These are phyloP conservation scores for Prorops nasuta DNA, from an alignment of 1,140 invertebrate genomes.

Conservation along the genomic window DNA sequence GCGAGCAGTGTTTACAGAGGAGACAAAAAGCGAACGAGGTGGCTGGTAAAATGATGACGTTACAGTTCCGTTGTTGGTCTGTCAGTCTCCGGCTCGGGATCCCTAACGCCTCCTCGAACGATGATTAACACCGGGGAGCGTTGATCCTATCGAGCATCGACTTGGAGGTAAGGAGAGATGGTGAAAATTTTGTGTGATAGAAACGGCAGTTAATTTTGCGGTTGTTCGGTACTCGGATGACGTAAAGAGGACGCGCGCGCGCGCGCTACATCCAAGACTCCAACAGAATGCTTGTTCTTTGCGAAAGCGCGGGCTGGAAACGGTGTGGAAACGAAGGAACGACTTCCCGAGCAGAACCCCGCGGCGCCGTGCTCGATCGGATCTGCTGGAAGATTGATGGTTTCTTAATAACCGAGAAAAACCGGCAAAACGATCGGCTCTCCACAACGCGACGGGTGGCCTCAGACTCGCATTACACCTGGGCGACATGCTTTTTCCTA, in stretches of 20 bases:
- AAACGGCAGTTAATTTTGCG: no score
- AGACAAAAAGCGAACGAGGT: slow-evolving; percentile 18
- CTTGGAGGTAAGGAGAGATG: slow-evolving; percentile 10
- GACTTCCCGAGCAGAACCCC: slow-evolving; percentile 24
- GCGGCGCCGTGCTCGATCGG: slow-evolving; percentile 28
- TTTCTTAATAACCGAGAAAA: slow-evolving; percentile 56
- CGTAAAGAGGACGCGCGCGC: no score
- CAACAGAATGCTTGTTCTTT: no score
- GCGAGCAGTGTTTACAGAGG: slow-evolving; percentile 24
- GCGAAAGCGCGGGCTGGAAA: no score
- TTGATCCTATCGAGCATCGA: slow-evolving; percentile 17
- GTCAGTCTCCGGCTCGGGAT: slow-evolving; percentile 18
- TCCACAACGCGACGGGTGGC: slow-evolving; percentile 38
- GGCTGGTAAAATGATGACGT: slow-evolving; percentile 27
- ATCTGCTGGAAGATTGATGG: slow-evolving; percentile 47
- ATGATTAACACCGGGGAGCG: slow-evolving; percentile 28
- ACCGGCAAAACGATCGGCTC: slow-evolving; percentile 47
- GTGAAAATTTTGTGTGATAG: no score
- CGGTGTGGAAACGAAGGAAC: no score
- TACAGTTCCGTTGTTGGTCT: slow-evolving; percentile 26
- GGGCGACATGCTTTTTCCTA: slow-evolving; percentile 36
- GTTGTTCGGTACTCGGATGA: no score
- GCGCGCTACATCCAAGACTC: no score
- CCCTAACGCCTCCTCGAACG: slow-evolving; percentile 17
- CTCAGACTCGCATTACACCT: slow-evolving; percentile 27